Evolutionary conservation across 2,113 vertebrate species (phyloP), one percentile per base, ranked within the genome.

Genomic region (Mystacornis crossleyi): DNA sequence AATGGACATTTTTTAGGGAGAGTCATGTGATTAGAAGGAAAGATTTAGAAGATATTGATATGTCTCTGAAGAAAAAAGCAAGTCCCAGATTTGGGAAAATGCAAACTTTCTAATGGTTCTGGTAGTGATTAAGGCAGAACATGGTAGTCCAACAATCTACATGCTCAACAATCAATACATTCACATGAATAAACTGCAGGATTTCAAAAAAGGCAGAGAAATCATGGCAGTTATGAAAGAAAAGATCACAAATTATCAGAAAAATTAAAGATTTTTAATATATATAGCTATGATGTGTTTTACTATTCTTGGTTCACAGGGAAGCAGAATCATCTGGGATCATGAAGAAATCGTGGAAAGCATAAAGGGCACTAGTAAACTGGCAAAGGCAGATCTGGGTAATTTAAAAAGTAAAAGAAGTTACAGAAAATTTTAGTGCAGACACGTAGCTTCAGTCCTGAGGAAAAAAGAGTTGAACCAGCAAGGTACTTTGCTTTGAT

Each of bases 131-230:
- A 80, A 75, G 14, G 24, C 16, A 72, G 31, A 53, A 40, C 7
- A 25, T 0, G 0, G 3, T 14, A 86, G 12, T 11, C 6, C 7
- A 10, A 8, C 23, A 80, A 12, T 29, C 20, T 47, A 43, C 7
- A 47, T 43, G 42, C 17, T 43, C 42, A 43, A 43, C 17, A 18
- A 12, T 34, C 18, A 51, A 40, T 6, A 47, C 0, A 1, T 86
- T 73, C 64, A n/a, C 14, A 36, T 21, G 5, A 81, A 80, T 60
- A 11, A 72, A 64, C 4, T 21, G 1, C 18, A 62, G 8, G 14
- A 55, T 74, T 72, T 54, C 0, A 25, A 83, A 84, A 88, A 42
- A 57, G 5, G 1, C 5, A 16, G 28, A 50, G 21, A 80, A 81
- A 81, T 28, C 13, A 42, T 64, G 29, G 9, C 6, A 89, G 26